Evolutionary conservation across 2,797 vertebrate genomes (phyloP).

Genomic region (Anas bernieri): DNA sequence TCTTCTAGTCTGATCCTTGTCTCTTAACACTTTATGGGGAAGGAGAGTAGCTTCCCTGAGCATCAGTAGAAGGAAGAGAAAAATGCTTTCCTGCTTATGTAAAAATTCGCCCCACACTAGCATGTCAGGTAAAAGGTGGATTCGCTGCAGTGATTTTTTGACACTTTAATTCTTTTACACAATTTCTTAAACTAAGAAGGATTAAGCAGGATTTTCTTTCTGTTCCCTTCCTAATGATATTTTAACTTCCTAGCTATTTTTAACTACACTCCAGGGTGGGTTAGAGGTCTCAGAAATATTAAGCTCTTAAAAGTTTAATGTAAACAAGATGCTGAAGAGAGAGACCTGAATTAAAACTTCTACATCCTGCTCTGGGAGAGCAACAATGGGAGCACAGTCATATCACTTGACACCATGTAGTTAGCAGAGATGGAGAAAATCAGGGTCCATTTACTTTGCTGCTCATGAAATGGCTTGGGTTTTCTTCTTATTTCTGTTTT

Average conservation of each 20-base stretch:
- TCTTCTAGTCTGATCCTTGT: not conserved
- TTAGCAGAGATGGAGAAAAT: not conserved
- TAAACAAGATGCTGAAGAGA: not conserved
- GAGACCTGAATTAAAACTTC: not conserved
- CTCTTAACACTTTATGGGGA: fast-evolving
- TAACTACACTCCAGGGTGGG: not conserved
- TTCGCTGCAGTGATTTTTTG: not conserved
- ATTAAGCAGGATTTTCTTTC: not conserved
- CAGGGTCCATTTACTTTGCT: not conserved
- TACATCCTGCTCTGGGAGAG: not conserved
- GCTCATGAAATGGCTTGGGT: not conserved
- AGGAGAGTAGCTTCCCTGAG: not conserved
- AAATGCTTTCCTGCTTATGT: not conserved
- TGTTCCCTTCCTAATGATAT: not conserved
- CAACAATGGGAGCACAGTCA: not conserved
- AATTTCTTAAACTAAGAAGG: not conserved
- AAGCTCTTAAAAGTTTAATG: not conserved
- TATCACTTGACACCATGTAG: not conserved
- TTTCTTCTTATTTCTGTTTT: not conserved
- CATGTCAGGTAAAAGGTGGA: not conserved
- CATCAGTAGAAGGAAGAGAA: not conserved
- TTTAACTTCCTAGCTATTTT: not conserved
- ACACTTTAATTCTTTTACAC: not conserved
- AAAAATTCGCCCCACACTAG: not conserved
- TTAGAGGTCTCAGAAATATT: not conserved